phyloP scores from a whole-genome alignment of 2,113 vertebrate species.

The Sula dactylatra region DNA sequence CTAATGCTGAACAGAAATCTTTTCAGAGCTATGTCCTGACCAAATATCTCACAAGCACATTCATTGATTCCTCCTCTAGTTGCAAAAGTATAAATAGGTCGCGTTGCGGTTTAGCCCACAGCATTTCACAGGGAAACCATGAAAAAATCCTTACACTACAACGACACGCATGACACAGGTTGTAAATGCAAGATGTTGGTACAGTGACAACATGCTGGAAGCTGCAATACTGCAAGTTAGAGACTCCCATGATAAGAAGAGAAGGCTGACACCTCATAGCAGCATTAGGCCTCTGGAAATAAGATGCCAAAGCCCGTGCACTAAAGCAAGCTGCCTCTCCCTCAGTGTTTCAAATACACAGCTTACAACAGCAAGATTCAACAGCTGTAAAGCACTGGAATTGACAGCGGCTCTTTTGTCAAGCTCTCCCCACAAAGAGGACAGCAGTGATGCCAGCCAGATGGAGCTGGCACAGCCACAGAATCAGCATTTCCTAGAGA shows the following conservation, averaged over 20 bases:
- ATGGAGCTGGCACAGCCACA: neutral
- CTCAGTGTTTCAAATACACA: neutral
- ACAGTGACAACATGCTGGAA: neutral
- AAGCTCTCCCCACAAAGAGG: neutral
- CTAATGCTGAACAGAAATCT: neutral
- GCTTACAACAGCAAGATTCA: neutral
- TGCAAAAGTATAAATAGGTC: neutral
- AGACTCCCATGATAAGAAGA: neutral
- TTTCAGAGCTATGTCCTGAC: neutral
- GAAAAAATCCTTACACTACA: neutral
- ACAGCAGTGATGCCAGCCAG: neutral
- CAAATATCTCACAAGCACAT: neutral
- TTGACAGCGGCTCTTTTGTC: neutral
- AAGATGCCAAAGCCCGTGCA: neutral
- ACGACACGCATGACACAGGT: accelerated
- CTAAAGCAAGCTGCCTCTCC: neutral
- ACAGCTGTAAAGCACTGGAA: neutral
- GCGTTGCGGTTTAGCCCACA: neutral
- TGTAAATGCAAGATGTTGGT: neutral
- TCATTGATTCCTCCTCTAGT: neutral
- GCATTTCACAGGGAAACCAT: neutral
- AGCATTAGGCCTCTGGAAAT: neutral
- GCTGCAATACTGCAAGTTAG: neutral
- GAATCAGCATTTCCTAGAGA: neutral
- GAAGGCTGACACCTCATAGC: neutral